phyloP scores from a whole-genome alignment of 2,797 vertebrate genomes.

The Gephyroberyx darwinii region DNA sequence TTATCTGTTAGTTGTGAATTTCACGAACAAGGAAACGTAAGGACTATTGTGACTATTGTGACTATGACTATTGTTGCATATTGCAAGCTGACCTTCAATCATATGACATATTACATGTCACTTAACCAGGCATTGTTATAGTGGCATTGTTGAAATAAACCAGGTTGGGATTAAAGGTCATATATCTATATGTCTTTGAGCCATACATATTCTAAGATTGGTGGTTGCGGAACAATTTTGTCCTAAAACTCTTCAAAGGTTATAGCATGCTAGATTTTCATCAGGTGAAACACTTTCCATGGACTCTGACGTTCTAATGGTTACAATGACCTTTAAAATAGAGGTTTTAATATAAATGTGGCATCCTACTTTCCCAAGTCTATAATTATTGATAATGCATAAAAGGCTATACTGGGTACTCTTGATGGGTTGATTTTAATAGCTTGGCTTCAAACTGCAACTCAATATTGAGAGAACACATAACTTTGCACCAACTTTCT shows the following conservation, averaged over 20 bases:
- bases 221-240: too few species aligned
- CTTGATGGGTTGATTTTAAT: neutral
- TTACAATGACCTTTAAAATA: too few species aligned
- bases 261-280: too few species aligned
- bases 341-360: too few species aligned
- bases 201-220: too few species aligned
- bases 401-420: neutral
- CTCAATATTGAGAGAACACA: neutral
- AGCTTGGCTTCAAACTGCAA: neutral
- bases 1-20: slow-evolving; percentile 19
- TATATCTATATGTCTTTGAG: too few species aligned
- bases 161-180: too few species aligned
- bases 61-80: neutral
- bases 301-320: too few species aligned
- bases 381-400: neutral
- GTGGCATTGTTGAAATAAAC: too few species aligned
- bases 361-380: neutral
- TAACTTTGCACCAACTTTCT: neutral
- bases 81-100: neutral
- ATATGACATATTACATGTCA: neutral
- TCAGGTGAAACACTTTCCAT: too few species aligned
- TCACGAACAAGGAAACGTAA: slow-evolving; percentile 1
- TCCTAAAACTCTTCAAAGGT: too few species aligned
- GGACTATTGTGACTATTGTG: neutral
- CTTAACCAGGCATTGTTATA: neutral